Conservation (phyloP, 1,140 invertebrate species). For the Coelopa frigida region DNA sequence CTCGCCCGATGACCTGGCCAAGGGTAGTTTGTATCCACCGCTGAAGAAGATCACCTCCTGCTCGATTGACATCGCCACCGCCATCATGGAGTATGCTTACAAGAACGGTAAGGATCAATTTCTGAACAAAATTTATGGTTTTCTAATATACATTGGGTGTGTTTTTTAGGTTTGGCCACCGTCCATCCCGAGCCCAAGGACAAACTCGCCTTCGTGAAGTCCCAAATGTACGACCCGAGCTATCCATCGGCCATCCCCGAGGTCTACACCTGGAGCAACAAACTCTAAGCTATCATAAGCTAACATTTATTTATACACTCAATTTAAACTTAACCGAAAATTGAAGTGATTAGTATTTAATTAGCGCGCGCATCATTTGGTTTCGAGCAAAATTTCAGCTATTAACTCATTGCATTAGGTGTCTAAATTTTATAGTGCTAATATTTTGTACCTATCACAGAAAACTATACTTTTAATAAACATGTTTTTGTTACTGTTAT, state of each 20-base stretch:
- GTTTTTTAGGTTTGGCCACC: constrained; percentile 59
- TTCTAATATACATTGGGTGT: not conserved
- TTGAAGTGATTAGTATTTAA: too few species aligned
- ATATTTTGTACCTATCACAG: too few species aligned
- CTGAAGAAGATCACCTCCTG: constrained; percentile 80
- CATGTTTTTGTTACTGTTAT: too few species aligned
- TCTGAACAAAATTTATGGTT: not conserved
- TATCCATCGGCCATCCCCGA: constrained; percentile 62
- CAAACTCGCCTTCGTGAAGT: constrained; percentile 67
- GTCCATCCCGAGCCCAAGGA: constrained; percentile 70
- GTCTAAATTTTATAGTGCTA: too few species aligned
- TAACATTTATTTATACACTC: too few species aligned
- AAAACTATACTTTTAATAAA: too few species aligned
- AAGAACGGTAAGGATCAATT: constrained; percentile 56
- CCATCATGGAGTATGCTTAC: constrained; percentile 85
- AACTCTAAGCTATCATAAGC: constrained; percentile 15
- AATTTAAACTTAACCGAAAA: too few species aligned
- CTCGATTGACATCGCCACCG: constrained; percentile 79
- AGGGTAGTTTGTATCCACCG: constrained; percentile 93
- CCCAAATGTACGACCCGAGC: constrained; percentile 70
- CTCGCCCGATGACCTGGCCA: constrained; percentile 68
- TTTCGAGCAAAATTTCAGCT: too few species aligned
- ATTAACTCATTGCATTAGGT: too few species aligned
- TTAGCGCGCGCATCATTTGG: too few species aligned
- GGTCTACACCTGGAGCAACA: constrained; percentile 20